Base-by-base conservation (phyloP, 2,888 invertebrate genomes). In the Platynereis dumerilii region DNA sequence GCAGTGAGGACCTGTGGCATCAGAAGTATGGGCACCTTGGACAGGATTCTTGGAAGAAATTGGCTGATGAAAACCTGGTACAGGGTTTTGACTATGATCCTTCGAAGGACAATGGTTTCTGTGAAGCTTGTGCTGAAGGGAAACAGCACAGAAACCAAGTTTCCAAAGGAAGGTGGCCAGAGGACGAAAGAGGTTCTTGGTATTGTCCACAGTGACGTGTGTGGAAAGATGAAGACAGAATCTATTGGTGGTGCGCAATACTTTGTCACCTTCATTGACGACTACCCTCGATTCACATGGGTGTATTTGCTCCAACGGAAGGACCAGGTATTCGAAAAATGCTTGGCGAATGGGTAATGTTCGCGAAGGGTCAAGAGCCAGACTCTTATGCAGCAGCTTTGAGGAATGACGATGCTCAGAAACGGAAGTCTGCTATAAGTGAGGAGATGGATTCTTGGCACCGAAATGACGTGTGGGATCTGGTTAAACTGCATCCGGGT, bases 11-110 rank as follows among this genome's bases (percentile, higher is more conserved):
- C 12, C 27, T 64, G 39, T 64, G 53, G 59, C 64, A 64, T 20
- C 12, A 58, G 28, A 2, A 53, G 26, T 59, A 58, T 52, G 64
- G 64, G 5, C 53, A 64, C 27, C 42, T 64, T 1, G 58, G 59
- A 12, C 20, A 20, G 2, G 15, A 64, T 27, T 52, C n/a, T 29
- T 20, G 58, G 54, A 61, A 27, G 44, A 27, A 34, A n/a, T 34
- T 58, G n/a, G 54, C 27, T 1, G 39, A 54, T 15, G 55, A 24
- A 24, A 55, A n/a, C n/a, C n/a, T 55, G 55, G 55, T 55, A 5
- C 15, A 7, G 7, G 55, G 22, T 17, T 24, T 55, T 2, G 24
- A 55, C 55, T 55, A 27, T 24, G 26, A 55, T 3, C 15, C 24
- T 17, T 22, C 55, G 2, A 55, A 55, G 1, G 20, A 53, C 12